phyloP scores from a whole-genome alignment of 2,888 invertebrate species.

The Fabriciana adippe region DNA sequence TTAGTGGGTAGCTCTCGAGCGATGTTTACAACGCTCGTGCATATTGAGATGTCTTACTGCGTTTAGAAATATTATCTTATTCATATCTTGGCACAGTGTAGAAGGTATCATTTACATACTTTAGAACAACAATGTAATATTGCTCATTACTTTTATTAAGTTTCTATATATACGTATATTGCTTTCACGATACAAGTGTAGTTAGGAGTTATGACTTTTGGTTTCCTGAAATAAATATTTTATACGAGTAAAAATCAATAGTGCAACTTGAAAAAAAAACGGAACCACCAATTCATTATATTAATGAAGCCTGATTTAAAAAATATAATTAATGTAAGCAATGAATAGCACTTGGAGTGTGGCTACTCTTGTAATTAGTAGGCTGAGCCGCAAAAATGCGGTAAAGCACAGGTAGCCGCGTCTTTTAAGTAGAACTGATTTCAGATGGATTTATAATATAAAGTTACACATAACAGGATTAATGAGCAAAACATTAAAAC shows the following conservation, averaged over 20 bases:
- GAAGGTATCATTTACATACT: no score
- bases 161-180: no score
- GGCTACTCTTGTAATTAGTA: constrained; percentile 29
- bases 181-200: neutral
- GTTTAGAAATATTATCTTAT: constrained; percentile 9
- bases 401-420: constrained; percentile 13
- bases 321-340: constrained; percentile 17
- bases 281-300: neutral
- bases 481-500: no score
- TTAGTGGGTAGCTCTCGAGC: constrained; percentile 78
- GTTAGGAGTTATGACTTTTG: neutral
- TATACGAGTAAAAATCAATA: neutral
- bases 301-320: constrained; percentile 24
- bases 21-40: constrained; percentile 68
- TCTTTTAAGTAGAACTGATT: constrained; percentile 15
- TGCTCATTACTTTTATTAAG: no score
- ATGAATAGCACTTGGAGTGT: constrained; percentile 21
- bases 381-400: constrained; percentile 28
- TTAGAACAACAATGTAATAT: no score
- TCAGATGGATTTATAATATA: no score
- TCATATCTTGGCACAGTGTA: constrained; percentile 2
- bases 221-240: neutral
- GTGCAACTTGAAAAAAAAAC: neutral
- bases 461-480: no score
- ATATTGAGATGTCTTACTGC: constrained; percentile 45